Evolutionary conservation across 2,113 vertebrate species (phyloP).

Genomic region (Trematomus loennbergii): DNA sequence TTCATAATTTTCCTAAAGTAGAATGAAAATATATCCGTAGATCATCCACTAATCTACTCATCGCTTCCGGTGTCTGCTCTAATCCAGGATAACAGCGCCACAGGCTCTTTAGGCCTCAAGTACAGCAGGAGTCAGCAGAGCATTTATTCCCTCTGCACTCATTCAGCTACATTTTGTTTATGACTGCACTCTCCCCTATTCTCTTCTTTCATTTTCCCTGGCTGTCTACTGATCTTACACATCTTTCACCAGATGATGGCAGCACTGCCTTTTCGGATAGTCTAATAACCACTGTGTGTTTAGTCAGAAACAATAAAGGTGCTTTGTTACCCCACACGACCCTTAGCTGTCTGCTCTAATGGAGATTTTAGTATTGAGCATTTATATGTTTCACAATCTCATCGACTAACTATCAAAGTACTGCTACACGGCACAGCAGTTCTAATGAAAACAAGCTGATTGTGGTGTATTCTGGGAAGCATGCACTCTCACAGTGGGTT

Average conservation of each 20-base stretch:
- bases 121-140: conserved; percentile 30
- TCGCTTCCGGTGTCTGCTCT: conserved; percentile 9
- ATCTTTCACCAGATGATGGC: conserved; percentile 75
- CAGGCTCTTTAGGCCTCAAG: background rate
- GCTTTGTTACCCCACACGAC: conserved; percentile 2
- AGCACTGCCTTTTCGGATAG: conserved; percentile 64
- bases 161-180: conserved; percentile 17
- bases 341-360: conserved; percentile 2
- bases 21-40: conserved; percentile 28
- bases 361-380: conserved; percentile 9
- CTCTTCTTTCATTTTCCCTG: conserved; percentile 7
- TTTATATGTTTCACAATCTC: conserved; percentile 28
- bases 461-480: conserved; percentile 20
- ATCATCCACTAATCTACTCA: conserved; percentile 32
- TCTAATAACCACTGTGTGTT: background rate
- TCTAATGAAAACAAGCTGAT: conserved; percentile 45
- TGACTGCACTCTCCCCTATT: background rate
- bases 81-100: background rate
- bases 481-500: conserved; percentile 26
- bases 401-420: conserved; percentile 15
- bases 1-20: background rate
- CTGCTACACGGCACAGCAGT: conserved; percentile 26
- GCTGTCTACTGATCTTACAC: conserved; percentile 24
- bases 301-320: background rate
- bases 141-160: conserved; percentile 12